A percentile compares a stretch with the other conserved stretches of the same genome.
Evolutionary conservation across 2,113 vertebrate genomes (phyloP).

Genomic region (Syrrhaptes paradoxus): DNA sequence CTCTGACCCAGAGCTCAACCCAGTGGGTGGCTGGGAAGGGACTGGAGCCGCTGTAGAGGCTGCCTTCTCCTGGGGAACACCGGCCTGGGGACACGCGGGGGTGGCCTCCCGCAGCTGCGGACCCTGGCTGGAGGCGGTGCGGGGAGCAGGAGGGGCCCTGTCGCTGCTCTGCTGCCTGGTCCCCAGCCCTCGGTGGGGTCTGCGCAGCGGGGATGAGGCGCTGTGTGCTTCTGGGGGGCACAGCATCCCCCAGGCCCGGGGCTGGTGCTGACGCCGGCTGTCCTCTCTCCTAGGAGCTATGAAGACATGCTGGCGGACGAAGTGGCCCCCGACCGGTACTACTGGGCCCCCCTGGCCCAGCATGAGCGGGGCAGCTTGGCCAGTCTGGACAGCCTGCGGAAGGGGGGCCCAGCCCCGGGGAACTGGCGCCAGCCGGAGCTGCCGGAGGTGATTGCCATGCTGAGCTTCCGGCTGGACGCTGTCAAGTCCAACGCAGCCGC

Average conservation of each 20-base stretch:
- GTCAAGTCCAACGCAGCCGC: conserved; percentile 95
- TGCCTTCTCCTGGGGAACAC: neutral
- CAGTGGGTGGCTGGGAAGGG: neutral
- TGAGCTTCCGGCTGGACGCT: conserved; percentile 90
- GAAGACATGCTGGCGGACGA: conserved; percentile 92
- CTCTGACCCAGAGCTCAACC: neutral
- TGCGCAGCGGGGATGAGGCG: neutral
- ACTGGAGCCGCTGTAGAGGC: neutral
- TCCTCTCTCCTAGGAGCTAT: conserved; percentile 78
- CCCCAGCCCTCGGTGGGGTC: too few relatives aligned
- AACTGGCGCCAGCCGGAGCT: conserved; percentile 93
- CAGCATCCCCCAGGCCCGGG: fast-evolving
- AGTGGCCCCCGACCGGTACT: conserved; percentile 86
- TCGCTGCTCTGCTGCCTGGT: neutral
- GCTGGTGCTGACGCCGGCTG: fast-evolving
- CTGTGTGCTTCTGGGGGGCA: neutral
- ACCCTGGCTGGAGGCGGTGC: neutral
- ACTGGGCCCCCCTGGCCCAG: conserved; percentile 90
- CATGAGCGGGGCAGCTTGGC: conserved; percentile 92
- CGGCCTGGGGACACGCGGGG: fast-evolving
- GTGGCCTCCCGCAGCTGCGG: fast-evolving
- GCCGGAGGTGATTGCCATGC: conserved; percentile 95
- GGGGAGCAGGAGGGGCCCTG: neutral
- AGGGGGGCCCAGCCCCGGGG: conserved; percentile 76
- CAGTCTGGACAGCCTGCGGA: conserved; percentile 91